Base-by-base conservation (phyloP, 2,888 invertebrate species). In the Melipona bicolor region DNA sequence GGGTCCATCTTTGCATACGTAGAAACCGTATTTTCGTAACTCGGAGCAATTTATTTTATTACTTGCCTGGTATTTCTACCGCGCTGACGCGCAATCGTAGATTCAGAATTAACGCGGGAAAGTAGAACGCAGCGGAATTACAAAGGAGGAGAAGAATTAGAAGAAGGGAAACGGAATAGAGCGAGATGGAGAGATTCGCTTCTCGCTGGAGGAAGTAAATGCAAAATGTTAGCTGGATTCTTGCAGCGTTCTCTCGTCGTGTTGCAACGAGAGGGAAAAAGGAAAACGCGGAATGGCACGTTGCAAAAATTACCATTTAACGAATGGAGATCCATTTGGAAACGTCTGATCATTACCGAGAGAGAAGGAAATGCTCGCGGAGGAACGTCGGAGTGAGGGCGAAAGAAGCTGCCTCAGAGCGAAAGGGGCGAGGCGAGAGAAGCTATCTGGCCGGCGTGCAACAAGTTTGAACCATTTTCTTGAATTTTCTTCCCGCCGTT, bases 21-120 rank as follows among this genome's bases (percentile, higher is more conserved):
- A 36, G 36, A 36, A 43, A 11, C 43, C 43, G 11, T 43, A 11
- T 2, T 43, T 11, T 43, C 9, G 27, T 1, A 27, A 11, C 43
- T 43, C 43, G 36, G 0, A 9, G 43, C 43, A 9, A 43, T 43
- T 9, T 43, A 1, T 9, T 43, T 43, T 9, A 43, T 43, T 1
- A 43, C 9, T 11, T 9, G 2, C 62, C 32, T 49, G 69, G 69
- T 52, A 61, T 74, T 74, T 68, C 74, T 52, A 36, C 49, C 52
- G 64, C 59, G 68, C 15, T 52, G 24, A 24, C 76, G 36, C 54
- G 43, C 70, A 49, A 54, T 82, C 82, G 82, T 81, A 76, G 81
- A 82, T 76, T 52, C 82, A 54, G 82, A 75, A 82, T 82, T 81
- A 81, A 82, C 70, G 70, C 75, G 82, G 24, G 82, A 82, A 83